A percentile compares a stretch with the other conserved stretches of the same genome.
These are phyloP conservation scores for Premnoplex brunnescens DNA, from an alignment of 2,797 vertebrate species.

Conservation along the genomic window DNA sequence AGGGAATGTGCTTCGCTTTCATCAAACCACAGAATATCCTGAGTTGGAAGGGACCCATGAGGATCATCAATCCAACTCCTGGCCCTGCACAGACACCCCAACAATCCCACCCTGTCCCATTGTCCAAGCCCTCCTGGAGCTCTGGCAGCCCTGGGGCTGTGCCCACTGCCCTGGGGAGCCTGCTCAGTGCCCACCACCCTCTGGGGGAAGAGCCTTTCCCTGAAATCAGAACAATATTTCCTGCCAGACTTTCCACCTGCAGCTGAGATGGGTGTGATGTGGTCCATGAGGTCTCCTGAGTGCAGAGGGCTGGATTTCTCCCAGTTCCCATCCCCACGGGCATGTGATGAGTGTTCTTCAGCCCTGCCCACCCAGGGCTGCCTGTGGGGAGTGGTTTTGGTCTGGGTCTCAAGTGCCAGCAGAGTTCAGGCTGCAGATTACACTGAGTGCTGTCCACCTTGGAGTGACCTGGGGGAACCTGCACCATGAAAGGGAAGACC, in stretches of 20 bases:
- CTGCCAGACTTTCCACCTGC: background rate
- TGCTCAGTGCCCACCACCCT: background rate
- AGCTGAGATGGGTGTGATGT: background rate
- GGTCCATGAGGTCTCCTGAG: background rate
- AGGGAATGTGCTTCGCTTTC: accelerated
- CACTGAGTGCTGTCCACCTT: background rate
- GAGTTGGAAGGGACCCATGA: background rate
- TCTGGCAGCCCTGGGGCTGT: background rate
- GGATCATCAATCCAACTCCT: accelerated
- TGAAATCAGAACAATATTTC: background rate
- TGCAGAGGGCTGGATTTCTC: background rate
- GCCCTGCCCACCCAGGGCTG: background rate
- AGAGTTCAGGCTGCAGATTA: background rate
- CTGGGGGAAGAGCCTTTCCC: background rate
- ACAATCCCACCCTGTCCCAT: background rate
- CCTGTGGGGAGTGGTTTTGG: background rate
- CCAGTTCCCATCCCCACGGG: accelerated
- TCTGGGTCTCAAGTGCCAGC: background rate
- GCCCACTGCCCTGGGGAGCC: background rate
- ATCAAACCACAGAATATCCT: accelerated
- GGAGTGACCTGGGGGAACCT: background rate
- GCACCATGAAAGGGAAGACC: background rate
- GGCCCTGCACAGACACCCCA: background rate
- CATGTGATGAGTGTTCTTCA: background rate
- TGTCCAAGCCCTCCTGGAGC: background rate